Conservation (phyloP, 2,888 invertebrate species). For the Nineta flava region DNA sequence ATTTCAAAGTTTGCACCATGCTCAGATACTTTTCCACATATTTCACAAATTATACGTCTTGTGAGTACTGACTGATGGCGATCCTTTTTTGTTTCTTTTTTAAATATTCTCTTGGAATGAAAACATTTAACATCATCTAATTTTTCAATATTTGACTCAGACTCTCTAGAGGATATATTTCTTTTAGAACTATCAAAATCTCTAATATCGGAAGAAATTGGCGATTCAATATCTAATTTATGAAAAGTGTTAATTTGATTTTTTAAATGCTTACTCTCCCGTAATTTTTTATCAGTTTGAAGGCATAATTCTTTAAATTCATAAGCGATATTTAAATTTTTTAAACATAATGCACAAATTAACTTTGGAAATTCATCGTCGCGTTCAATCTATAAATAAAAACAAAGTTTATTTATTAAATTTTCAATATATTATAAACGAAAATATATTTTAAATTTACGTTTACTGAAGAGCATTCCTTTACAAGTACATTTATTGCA, state of each 20-base stretch:
- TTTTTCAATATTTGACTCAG: no score
- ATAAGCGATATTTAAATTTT: background rate
- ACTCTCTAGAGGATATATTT: no score
- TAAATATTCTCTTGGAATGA: background rate
- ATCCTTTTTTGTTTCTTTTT: background rate
- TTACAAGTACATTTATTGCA: background rate
- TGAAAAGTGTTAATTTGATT: background rate
- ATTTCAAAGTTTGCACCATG: slow-evolving; percentile 22
- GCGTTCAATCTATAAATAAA: background rate
- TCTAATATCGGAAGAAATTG: no score
- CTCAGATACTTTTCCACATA: slow-evolving; percentile 20
- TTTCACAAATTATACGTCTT: background rate
- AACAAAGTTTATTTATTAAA: no score
- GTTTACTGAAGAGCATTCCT: background rate
- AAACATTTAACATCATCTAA: background rate
- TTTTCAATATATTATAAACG: background rate
- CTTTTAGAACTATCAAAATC: no score
- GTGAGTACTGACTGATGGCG: background rate
- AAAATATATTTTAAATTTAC: background rate
- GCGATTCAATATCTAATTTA: background rate
- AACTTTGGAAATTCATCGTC: background rate
- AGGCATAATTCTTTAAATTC: background rate
- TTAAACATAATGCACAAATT: background rate
- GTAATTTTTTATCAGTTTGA: background rate
- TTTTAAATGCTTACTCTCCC: background rate